Evolutionary conservation across 2,113 vertebrate genomes (phyloP).

Genomic region (Gallinago undulata): DNA sequence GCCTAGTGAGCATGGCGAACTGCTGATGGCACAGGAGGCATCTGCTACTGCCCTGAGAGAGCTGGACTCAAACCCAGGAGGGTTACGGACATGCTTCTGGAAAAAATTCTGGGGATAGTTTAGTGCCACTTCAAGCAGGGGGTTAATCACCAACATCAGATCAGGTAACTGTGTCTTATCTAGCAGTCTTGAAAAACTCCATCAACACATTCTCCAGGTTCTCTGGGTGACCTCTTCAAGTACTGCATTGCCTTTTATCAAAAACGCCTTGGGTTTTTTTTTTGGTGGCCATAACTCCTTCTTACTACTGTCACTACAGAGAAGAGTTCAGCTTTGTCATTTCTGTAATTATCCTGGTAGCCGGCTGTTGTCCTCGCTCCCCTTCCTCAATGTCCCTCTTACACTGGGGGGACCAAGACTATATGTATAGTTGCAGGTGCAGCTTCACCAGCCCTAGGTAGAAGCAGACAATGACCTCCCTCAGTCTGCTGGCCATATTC

Average conservation of each 20-base stretch:
- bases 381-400: not conserved
- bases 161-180: not conserved
- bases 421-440: not conserved
- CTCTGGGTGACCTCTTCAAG: not conserved
- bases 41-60: rapidly evolving
- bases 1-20: not conserved
- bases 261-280: not conserved
- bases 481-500: not conserved
- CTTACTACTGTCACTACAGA: not conserved
- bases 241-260: not conserved
- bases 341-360: not conserved
- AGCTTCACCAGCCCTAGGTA: not conserved
- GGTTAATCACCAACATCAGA: not conserved
- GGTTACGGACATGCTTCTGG: not conserved
- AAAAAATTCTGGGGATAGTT: not conserved
- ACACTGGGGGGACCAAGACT: not conserved
- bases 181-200: not conserved
- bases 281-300: not conserved
- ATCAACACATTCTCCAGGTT: rapidly evolving
- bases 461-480: not conserved
- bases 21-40: rapidly evolving
- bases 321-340: not conserved
- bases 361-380: not conserved
- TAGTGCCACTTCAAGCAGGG: not conserved
- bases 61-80: not conserved